A percentile compares a stretch with the other conserved stretches of the same genome.
Conservation (phyloP, 2,888 invertebrate species). For the Drosophila eohydei region DNA sequence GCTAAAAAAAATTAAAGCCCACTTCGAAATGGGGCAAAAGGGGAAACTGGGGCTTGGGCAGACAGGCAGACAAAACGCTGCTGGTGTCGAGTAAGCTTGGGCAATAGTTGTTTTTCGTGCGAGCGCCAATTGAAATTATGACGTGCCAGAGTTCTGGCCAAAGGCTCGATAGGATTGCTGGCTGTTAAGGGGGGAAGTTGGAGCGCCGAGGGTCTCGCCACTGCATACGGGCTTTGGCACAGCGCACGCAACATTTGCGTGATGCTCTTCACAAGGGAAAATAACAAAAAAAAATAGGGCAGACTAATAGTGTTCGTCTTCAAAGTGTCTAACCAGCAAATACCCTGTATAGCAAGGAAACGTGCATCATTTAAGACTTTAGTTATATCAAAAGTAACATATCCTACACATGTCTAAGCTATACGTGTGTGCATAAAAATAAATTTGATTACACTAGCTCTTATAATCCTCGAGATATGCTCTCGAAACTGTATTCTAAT, state of each 20-base stretch:
- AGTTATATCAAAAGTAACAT: neutral
- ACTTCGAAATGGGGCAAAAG: neutral
- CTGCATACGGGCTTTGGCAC: conserved; percentile 25
- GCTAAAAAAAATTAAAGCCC: conserved; percentile 11
- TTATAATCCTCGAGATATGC: neutral
- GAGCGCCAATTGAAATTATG: conserved; percentile 67
- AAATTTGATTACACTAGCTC: neutral
- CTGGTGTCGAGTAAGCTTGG: conserved; percentile 70
- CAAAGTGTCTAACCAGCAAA: neutral
- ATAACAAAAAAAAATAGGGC: conserved; percentile 15
- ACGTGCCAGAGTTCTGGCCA: conserved; percentile 64
- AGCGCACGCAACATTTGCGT: conserved; percentile 75
- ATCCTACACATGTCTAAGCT: neutral
- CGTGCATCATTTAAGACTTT: neutral
- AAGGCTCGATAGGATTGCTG: conserved; percentile 41
- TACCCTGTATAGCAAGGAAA: neutral
- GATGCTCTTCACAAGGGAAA: conserved; percentile 45
- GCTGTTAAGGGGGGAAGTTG: neutral
- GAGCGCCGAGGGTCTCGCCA: conserved; percentile 2
- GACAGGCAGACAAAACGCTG: conserved; percentile 51
- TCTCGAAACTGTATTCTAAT: neutral
- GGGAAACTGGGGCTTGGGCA: neutral
- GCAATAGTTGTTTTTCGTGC: conserved; percentile 70
- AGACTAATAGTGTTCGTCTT: neutral
- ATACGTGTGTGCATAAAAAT: neutral